Evolutionary conservation across 2,888 invertebrate species (phyloP), one percentile per base, ranked within the genome.

Genomic region (Clepsis dumicolana): DNA sequence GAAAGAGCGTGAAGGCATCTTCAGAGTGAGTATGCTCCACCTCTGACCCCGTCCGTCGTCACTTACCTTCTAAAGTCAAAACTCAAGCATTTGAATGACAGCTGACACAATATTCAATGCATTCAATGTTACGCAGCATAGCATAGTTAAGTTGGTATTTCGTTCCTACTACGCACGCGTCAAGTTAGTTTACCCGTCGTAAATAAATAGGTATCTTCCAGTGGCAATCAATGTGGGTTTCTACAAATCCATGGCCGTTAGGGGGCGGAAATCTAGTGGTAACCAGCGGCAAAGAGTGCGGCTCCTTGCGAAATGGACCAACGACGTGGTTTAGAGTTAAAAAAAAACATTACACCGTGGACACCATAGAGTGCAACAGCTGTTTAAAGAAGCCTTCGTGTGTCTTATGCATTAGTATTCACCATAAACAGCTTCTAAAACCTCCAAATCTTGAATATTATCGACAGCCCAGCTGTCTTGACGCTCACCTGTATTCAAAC

Each of bases 81-180:
- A 44, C 44, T 1, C 8, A 18, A 18, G 21, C 21, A 25, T 25
- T 25, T 52, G 52, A 52, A 25, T 52, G 52, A 14, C 25, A 52
- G n/a, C 25, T 52, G 52, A 52, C 52, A 27, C 44, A 60, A 60
- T 60, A 14, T 29, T 35, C 25, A 52, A 41, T 52, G 25, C 16
- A 50, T 50, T 24, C 32, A 35, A 35, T n/a, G n/a, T 14, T 52
- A 52, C n/a, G n/a, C 56, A 18, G 5, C 24, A 41, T 35, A n/a
- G 61, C 32, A 25, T 18, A 35, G 59, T 65, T 65, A 60, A 52
- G 59, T 41, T 27, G 44, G 25, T 29, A 29, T 53, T 60, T 50
- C 52, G 24, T 44, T 61, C 61, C 29, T 44, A 54, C 16, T 16
- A 35, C 35, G 18, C 41, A 41, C 35, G 8, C 41, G 41, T 18